A percentile compares a stretch with the other conserved stretches of the same genome.
phyloP scores from a whole-genome alignment of 2,888 invertebrate species.

The Himalopsyche anomala region DNA sequence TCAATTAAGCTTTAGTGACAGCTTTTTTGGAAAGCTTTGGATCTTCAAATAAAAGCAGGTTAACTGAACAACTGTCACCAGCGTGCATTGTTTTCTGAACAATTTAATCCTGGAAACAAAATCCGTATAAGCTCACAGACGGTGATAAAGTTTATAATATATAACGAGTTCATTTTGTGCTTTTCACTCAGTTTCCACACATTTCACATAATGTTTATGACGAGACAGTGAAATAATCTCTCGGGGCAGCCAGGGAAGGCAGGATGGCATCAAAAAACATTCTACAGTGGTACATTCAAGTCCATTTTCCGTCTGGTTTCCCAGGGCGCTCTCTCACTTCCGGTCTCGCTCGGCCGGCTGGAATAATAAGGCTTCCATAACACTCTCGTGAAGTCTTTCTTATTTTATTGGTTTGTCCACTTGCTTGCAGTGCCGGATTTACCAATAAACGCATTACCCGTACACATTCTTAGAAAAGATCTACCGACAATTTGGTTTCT shows the following conservation, averaged over 20 bases:
- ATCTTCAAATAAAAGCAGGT: too few species aligned
- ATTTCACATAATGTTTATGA: neutral
- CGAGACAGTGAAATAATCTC: neutral
- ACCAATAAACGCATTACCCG: neutral
- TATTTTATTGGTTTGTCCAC: constrained; percentile 21
- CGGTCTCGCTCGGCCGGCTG: constrained; percentile 20
- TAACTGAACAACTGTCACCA: too few species aligned
- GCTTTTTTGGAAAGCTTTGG: too few species aligned
- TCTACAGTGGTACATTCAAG: neutral
- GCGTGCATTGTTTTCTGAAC: neutral
- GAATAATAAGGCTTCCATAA: constrained; percentile 31
- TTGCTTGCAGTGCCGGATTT: neutral
- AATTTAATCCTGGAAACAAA: neutral
- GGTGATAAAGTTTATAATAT: neutral
- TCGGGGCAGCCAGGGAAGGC: neutral
- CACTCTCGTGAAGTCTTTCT: constrained; percentile 14
- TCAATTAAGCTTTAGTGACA: too few species aligned
- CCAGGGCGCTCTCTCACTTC: constrained; percentile 29
- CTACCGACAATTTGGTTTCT: too few species aligned
- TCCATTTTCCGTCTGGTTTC: constrained; percentile 21
- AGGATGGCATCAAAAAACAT: neutral
- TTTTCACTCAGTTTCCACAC: neutral
- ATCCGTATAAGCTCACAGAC: neutral
- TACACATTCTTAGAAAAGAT: too few species aligned
- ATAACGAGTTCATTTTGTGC: neutral